Evolutionary conservation across 2,888 invertebrate genomes (phyloP), one percentile per base, ranked within the genome.

Genomic region (Euphydryas editha): DNA sequence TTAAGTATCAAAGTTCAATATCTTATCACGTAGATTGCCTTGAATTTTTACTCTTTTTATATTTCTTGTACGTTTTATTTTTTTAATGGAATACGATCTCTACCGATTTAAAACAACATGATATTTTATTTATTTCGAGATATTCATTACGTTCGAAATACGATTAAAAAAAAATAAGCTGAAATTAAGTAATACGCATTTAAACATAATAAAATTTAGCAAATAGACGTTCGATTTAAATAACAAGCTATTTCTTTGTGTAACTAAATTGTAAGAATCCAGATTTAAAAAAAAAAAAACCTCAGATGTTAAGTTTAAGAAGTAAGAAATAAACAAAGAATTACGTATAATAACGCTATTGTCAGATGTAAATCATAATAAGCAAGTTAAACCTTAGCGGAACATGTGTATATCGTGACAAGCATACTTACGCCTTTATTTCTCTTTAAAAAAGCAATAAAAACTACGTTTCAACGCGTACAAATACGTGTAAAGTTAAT

Each of bases 351-450:
- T 24, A 30, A 37, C 39, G 57, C n/a, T 21, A 46, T 62, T 65
- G 42, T 60, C 54, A 62, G 47, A 67, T 55, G 54, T 67, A 62
- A 64, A 65, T 70, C 64, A 62, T 59, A 67, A 65, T 70, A 70
- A 62, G 55, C 46, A 54, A 58, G 57, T 37, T 36, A 46, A 63
- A 21, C 24, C 57, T 21, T 18, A 44, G 20, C 47, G 49, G 20
- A 60, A 67, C 47, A 57, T 60, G 42, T 57, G 55, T 47, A 13
- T 60, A 57, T 64, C 62, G 64, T 67, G 64, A 67, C 64, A 42
- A 55, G 64, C 47, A 11, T 70, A 64, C 60, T 59, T 66, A 69
- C 61, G 49, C 30, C 51, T 55, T 55, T 59, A 62, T 63, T 66
- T 64, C 30, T 37, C 54, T 61, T 59, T 39, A 18, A 60, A 59